Conservation (phyloP, 1,140 invertebrate genomes). For the Scaptomyza hsui region DNA sequence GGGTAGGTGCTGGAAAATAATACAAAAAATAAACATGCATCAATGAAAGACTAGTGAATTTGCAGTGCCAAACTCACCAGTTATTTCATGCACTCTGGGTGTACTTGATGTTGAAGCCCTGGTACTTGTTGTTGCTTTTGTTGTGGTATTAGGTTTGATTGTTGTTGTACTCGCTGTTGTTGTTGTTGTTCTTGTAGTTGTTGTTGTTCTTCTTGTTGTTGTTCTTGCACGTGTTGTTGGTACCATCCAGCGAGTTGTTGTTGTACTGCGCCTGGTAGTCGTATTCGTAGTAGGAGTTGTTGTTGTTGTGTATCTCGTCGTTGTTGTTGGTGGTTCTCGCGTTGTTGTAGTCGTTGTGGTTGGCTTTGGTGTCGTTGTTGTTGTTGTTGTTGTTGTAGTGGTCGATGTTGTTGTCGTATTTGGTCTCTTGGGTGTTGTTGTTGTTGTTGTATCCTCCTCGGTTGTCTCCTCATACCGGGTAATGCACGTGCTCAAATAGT, state of each 20-base stretch:
- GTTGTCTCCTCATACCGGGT: neutral
- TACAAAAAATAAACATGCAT: neutral
- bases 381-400: neutral
- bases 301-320: too few relatives aligned
- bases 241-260: neutral
- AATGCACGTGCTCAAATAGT: conserved; percentile 43
- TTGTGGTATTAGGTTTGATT: neutral
- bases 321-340: neutral
- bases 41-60: neutral
- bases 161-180: conserved; percentile 14
- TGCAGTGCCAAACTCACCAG: neutral
- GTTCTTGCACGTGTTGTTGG: too few relatives aligned
- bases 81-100: neutral
- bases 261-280: neutral
- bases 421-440: too few relatives aligned
- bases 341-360: conserved; percentile 1
- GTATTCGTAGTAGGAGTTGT: neutral
- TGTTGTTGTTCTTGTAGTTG: neutral
- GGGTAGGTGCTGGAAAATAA: neutral
- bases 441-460: neutral
- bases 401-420: conserved; percentile 21
- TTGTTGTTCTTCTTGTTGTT: conserved; percentile 8
- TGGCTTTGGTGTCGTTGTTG: neutral
- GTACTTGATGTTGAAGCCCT: conserved; percentile 12
- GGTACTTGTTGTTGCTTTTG: conserved; percentile 11